These are phyloP conservation scores for Chrysolina haemoptera DNA, from an alignment of 2,888 invertebrate species.

Conservation along the genomic window DNA sequence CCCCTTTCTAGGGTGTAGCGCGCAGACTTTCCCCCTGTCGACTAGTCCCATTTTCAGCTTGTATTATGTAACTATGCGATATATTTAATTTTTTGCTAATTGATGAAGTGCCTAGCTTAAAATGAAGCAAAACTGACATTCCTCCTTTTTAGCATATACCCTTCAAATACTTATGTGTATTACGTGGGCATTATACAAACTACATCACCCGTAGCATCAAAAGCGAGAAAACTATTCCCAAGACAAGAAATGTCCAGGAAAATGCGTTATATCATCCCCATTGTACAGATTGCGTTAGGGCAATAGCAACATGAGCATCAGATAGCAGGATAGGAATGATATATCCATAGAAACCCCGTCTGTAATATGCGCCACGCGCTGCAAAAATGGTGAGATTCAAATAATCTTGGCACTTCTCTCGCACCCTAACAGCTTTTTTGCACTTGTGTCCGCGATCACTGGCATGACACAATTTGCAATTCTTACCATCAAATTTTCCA, in stretches of 20 bases:
- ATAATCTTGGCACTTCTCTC: slow-evolving; percentile 61
- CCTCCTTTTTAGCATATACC: no score
- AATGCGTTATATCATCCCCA: slow-evolving; percentile 63
- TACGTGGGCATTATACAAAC: slow-evolving; percentile 45
- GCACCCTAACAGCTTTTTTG: slow-evolving; percentile 57
- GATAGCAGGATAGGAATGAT: slow-evolving; percentile 61
- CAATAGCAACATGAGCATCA: slow-evolving; percentile 63
- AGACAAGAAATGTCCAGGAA: slow-evolving; percentile 55
- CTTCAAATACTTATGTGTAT: slow-evolving; percentile 38
- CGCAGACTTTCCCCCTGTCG: no score
- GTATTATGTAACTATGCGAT: no score
- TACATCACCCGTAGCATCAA: slow-evolving; percentile 41
- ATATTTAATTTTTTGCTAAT: no score
- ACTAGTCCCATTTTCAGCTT: no score
- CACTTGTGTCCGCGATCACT: slow-evolving; percentile 50
- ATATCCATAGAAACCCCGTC: slow-evolving; percentile 63
- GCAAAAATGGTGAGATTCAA: slow-evolving; percentile 62
- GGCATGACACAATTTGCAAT: slow-evolving; percentile 39
- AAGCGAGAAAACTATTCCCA: slow-evolving; percentile 47
- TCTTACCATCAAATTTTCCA: slow-evolving; percentile 19
- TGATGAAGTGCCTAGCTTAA: no score
- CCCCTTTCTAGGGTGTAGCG: no score
- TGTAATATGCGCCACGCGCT: slow-evolving; percentile 63
- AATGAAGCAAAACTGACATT: no score
- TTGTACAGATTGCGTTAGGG: slow-evolving; percentile 63